A percentile compares a stretch with the other conserved stretches of the same genome.
Evolutionary conservation across 2,113 vertebrate genomes (phyloP).

Genomic region (Hemiscyllium ocellatum): DNA sequence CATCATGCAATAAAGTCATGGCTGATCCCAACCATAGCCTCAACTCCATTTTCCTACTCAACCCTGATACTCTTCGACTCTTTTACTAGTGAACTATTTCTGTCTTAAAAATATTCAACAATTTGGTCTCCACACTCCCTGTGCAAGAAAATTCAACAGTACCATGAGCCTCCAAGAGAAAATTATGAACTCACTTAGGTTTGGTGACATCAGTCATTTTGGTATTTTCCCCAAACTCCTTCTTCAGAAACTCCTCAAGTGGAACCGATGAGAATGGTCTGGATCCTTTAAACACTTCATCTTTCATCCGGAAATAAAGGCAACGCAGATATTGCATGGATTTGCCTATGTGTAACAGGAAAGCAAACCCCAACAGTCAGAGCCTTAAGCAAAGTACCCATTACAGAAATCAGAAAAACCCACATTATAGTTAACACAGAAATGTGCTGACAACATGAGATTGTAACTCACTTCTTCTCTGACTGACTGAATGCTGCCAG

Average conservation of each 20-base stretch:
- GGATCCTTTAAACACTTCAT: slow-evolving; percentile 86
- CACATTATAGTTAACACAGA: neutral
- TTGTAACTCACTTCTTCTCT: neutral
- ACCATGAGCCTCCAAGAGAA: too few relatives aligned
- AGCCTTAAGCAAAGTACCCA: slow-evolving; percentile 4
- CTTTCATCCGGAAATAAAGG: slow-evolving; percentile 97
- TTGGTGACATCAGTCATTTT: slow-evolving; percentile 84
- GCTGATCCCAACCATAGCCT: too few relatives aligned
- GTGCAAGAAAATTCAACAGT: too few relatives aligned
- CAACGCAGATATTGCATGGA: slow-evolving; percentile 90
- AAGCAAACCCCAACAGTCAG: neutral
- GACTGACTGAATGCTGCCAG: neutral
- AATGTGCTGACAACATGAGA: neutral
- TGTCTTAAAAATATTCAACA: too few relatives aligned
- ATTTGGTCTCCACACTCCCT: too few relatives aligned
- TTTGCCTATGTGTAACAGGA: slow-evolving; percentile 63
- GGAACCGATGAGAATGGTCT: slow-evolving; percentile 89
- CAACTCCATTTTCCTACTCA: too few relatives aligned
- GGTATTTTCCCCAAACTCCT: slow-evolving; percentile 89
- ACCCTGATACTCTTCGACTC: too few relatives aligned
- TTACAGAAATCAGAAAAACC: neutral
- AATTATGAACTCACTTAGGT: slow-evolving; percentile 69
- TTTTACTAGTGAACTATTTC: too few relatives aligned
- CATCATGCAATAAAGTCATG: too few relatives aligned
- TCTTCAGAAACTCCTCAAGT: slow-evolving; percentile 91